Evolutionary conservation across 2,113 vertebrate species (phyloP).

Genomic region (Struthio camelus): DNA sequence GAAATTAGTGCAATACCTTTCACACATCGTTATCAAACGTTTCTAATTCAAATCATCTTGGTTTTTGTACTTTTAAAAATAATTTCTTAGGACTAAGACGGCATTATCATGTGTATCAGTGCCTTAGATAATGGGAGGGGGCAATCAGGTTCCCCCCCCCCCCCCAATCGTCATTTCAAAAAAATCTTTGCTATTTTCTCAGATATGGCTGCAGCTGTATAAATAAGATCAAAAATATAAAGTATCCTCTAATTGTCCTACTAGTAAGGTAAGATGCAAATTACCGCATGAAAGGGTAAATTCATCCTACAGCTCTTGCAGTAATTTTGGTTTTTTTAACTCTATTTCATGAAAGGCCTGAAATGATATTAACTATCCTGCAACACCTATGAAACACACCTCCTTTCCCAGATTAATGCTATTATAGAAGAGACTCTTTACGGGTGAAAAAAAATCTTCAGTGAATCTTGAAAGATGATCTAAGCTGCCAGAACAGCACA

Average conservation of each 20-base stretch:
- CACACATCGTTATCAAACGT: not conserved
- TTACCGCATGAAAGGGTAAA: not conserved
- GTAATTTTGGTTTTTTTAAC: not conserved
- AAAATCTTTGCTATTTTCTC: not conserved
- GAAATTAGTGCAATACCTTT: not conserved
- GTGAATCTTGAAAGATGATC: not conserved
- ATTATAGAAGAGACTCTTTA: not conserved
- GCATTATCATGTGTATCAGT: not conserved
- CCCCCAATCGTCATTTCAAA: not conserved
- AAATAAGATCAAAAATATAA: not conserved
- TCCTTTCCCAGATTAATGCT: not conserved
- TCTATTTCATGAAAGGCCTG: not conserved
- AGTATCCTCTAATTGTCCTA: not conserved
- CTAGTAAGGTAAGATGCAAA: not conserved
- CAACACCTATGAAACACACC: not conserved
- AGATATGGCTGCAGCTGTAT: not conserved
- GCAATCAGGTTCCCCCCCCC: too few species aligned
- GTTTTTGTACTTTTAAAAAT: not conserved
- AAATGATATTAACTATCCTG: not conserved
- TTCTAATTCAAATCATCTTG: not conserved
- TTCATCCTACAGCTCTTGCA: not conserved
- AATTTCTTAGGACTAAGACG: not conserved
- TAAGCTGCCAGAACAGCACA: not conserved
- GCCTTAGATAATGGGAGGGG: fast-evolving
- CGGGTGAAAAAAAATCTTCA: not conserved